Conservation (phyloP, 1,140 invertebrate genomes). For the Palaemon carinicauda region DNA sequence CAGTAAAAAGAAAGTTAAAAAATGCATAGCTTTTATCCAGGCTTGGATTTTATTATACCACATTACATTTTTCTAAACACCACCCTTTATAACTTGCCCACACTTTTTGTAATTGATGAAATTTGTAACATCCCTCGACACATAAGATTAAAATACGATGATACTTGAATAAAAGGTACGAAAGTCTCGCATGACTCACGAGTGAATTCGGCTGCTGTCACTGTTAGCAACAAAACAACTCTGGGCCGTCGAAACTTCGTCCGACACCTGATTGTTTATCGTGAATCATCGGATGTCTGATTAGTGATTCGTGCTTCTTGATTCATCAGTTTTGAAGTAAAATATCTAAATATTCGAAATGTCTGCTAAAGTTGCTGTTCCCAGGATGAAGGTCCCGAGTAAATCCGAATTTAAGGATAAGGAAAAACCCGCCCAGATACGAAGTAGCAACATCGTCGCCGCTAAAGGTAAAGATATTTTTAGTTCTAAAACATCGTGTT, state of each 20-base stretch:
- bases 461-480: slow-evolving; percentile 84
- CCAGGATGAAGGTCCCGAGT: not conserved
- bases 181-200: too few species aligned
- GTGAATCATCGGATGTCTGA: too few species aligned
- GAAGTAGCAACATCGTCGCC: slow-evolving; percentile 94
- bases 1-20: too few species aligned
- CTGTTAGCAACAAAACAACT: not conserved
- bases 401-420: slow-evolving; percentile 70
- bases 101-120: too few species aligned
- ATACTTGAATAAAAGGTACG: too few species aligned
- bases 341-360: not conserved
- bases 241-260: not conserved
- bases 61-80: too few species aligned
- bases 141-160: too few species aligned
- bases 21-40: too few species aligned
- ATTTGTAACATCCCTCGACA: too few species aligned
- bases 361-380: not conserved
- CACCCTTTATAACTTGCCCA: too few species aligned
- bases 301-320: not conserved
- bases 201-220: not conserved
- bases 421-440: slow-evolving; percentile 93
- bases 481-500: not conserved
- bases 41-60: too few species aligned
- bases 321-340: not conserved
- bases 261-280: too few species aligned